phyloP scores from a whole-genome alignment of 1,140 invertebrate species.

The Pseudachorutes palmiensis region DNA sequence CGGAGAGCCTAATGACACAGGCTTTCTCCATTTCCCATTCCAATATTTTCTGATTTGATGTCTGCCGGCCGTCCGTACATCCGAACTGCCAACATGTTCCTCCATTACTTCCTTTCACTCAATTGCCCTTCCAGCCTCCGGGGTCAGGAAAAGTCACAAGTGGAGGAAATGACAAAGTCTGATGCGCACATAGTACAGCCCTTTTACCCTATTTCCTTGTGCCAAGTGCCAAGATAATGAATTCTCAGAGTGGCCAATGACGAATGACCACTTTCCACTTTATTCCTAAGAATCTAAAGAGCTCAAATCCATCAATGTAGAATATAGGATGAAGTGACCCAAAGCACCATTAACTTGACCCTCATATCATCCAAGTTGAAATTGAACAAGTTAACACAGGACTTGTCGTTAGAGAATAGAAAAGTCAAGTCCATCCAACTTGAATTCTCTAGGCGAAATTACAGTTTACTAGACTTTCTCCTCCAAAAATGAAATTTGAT shows the following conservation, averaged over 20 bases:
- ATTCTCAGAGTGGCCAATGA: too few species aligned
- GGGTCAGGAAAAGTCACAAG: not conserved
- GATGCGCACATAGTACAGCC: too few species aligned
- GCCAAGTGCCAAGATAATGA: too few species aligned
- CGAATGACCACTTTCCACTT: too few species aligned
- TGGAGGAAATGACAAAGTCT: not conserved
- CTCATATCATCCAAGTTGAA: too few species aligned
- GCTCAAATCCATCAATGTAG: too few species aligned
- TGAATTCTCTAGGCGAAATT: not conserved
- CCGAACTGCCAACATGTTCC: not conserved
- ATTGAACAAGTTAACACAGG: too few species aligned
- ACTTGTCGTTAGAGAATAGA: too few species aligned
- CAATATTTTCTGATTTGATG: conserved; percentile 10
- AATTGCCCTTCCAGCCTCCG: not conserved
- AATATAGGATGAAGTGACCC: too few species aligned
- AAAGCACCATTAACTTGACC: too few species aligned
- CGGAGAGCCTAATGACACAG: not conserved
- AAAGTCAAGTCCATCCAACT: not conserved
- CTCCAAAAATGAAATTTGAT: not conserved
- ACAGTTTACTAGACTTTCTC: not conserved
- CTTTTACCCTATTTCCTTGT: too few species aligned
- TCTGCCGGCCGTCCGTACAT: not conserved
- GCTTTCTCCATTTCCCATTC: conserved; percentile 7
- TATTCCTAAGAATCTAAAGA: too few species aligned
- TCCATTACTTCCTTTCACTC: conserved; percentile 7